Evolutionary conservation across 2,113 vertebrate genomes (phyloP), one percentile per base, ranked within the genome.

Genomic region (Rutilus rutilus): DNA sequence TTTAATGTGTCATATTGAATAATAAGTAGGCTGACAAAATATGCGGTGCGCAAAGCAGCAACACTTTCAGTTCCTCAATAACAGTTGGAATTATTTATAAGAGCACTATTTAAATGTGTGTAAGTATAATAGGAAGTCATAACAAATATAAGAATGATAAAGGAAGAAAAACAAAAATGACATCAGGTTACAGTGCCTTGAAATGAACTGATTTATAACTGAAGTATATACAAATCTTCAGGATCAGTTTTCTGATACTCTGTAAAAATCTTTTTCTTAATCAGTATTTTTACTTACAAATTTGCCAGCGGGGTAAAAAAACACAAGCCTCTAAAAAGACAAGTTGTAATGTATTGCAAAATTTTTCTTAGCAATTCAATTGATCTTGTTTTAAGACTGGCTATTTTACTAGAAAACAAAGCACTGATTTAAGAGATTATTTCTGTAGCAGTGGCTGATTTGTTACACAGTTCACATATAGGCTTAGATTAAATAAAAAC

Each of bases 181-280:
- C 3, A 15, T 64, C 30, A 85, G 30, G 33, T n/a, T 54, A 59
- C 33, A 71, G 69, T 85, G 77, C 86, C 33, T 84, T 79, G 21
- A 27, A 60, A 62, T 15, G 3, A 39, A 84, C 64, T 83, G 42
- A 19, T n/a, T 10, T 21, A 71, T 21, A 39, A 36, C 19, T 23
- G 27, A 30, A 23, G 67, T 23, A 42, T 71, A 4, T 39, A 42
- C 23, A 14, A 19, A 25, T 45, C 11, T 39, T 45, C 39, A 42
- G 39, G 39, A 42, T 42, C 42, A 42, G 71, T 74, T 12, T 6
- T 45, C 71, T 39, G 67, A 71, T 39, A 71, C 4, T 23, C 30
- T 21, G 65, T 19, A 69, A 74, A n/a, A 74, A 47, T 14, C 0
- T 1, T 74, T 25, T 47, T 74, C 71, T 74, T 47, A 47, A 74